A percentile compares a stretch with the other conserved stretches of the same genome.
These are phyloP conservation scores for Chelon auratus DNA, from an alignment of 2,797 vertebrate species.

Conservation along the genomic window DNA sequence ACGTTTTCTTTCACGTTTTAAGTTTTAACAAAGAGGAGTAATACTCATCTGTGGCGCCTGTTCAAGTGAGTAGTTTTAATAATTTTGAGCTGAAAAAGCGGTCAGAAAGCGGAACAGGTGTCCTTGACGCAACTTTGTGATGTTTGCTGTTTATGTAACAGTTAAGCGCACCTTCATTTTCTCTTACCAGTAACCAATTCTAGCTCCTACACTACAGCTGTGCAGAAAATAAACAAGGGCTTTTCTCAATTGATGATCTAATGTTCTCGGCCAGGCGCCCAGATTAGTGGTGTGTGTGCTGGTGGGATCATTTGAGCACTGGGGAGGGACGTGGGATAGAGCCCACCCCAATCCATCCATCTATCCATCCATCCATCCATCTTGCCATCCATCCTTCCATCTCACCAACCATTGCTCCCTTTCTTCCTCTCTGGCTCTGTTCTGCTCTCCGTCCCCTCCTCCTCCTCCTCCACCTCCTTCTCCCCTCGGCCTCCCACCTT, in stretches of 20 bases:
- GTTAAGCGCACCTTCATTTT: constrained; percentile 19
- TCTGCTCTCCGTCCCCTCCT: constrained; percentile 37
- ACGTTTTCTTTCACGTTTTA: constrained; percentile 7
- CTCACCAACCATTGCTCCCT: constrained; percentile 41
- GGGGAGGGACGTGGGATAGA: constrained; percentile 45
- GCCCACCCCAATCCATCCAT: constrained; percentile 49
- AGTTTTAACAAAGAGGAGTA: constrained; percentile 22
- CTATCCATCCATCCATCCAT: constrained; percentile 18
- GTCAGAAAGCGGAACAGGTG: constrained; percentile 10
- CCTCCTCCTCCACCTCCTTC: constrained; percentile 13
- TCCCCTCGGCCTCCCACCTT: constrained; percentile 72
- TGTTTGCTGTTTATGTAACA: constrained; percentile 31
- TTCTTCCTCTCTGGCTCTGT: constrained; percentile 42
- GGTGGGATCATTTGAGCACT: constrained; percentile 52
- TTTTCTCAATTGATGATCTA: constrained; percentile 58
- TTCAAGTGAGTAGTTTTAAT: neutral
- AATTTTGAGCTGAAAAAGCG: constrained; percentile 20
- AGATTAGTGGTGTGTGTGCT: constrained; percentile 58
- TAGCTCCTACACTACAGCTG: constrained; percentile 40
- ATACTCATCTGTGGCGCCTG: neutral
- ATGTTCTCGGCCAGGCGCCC: constrained; percentile 48
- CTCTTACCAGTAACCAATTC: constrained; percentile 6
- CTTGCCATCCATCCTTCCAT: constrained; percentile 26
- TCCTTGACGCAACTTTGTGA: constrained; percentile 20
- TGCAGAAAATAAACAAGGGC: constrained; percentile 18